Conservation (phyloP, 2,113 vertebrate species). For the Sinocyclocheilus grahami region DNA sequence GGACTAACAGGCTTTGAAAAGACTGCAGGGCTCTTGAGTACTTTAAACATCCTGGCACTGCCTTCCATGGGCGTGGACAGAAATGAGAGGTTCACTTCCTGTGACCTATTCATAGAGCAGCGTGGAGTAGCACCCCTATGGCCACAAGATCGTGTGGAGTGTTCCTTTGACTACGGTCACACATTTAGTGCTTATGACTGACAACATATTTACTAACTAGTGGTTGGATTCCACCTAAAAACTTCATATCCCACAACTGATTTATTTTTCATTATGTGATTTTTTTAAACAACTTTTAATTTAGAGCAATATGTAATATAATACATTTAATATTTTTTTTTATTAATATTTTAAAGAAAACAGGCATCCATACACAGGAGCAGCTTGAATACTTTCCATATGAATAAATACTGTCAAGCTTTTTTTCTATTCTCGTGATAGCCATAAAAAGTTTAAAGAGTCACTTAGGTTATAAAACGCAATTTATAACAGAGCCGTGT, state of each 20-base stretch:
- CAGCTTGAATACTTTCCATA: not conserved
- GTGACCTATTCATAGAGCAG: slow-evolving; percentile 52
- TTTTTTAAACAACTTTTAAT: too few relatives aligned
- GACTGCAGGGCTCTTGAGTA: slow-evolving; percentile 9
- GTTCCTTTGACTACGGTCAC: not conserved
- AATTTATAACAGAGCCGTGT: not conserved
- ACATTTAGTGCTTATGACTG: not conserved
- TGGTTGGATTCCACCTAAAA: not conserved
- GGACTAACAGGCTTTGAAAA: slow-evolving; percentile 32
- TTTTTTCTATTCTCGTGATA: not conserved
- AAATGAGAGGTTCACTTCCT: slow-evolving; percentile 67
- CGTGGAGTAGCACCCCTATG: slow-evolving; percentile 34
- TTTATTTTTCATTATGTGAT: too few relatives aligned
- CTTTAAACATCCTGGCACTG: slow-evolving; percentile 33
- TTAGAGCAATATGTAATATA: too few relatives aligned
- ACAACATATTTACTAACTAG: not conserved
- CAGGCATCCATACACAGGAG: not conserved
- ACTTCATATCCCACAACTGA: too few relatives aligned
- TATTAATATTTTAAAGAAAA: too few relatives aligned
- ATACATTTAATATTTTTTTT: too few relatives aligned
- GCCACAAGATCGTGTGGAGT: slow-evolving; percentile 23
- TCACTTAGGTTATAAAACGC: not conserved
- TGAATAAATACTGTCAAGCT: not conserved
- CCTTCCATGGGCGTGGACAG: slow-evolving; percentile 38
- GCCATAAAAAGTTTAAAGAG: not conserved